Base-by-base conservation (phyloP, 1,140 invertebrate genomes). In the Drosophila melanogaster region DNA sequence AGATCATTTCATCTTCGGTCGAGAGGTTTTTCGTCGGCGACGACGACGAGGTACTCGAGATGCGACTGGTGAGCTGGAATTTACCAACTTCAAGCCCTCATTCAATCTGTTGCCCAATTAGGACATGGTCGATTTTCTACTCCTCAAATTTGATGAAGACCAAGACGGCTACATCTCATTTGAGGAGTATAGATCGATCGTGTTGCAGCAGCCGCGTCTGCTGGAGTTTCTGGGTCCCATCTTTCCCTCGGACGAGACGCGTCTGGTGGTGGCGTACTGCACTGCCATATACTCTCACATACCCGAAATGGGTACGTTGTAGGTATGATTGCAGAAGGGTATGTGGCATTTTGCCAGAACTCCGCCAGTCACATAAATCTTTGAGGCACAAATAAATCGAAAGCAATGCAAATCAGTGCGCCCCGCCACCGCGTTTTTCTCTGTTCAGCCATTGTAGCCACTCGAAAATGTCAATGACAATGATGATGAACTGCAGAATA, bases 401-500 rank as follows among this genome's bases (percentile, higher is more conserved):
- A 83, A 77, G 75, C 83, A 83, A 73, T 83, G 84, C 75, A 83
- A 87, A 76, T 66, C 54, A 67, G 61, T 61, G 54, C 50, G 19
- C 35, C 60, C 35, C 33, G 24, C 24, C 57, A 24, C 58, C 62
- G 44, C 60, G 12, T 53, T 67, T 38, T 43, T 24, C 59, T 37
- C 59, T 79, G 79, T 62, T 66, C 86, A 79, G 83, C 83, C 62
- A 87, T 87, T 86, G 83, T 89, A 83, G 81, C 83, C 84, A 87
- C 83, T 87, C 84, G 61, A 89, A 89, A 89, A 83, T 84, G 84
- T 80, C 84, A 89, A 84, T 89, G 84, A 89, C 84, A 89, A 89
- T 89, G 84, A 89, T 89, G 84, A 89, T 89, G 84, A 89, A 89
- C 79, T 84, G 84, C 79, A 89, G 83, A 89, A 89, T 89, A 77